Conservation (phyloP, 35 echinoderm and acorn worm species). For the Heliocidaris tuberculata region DNA sequence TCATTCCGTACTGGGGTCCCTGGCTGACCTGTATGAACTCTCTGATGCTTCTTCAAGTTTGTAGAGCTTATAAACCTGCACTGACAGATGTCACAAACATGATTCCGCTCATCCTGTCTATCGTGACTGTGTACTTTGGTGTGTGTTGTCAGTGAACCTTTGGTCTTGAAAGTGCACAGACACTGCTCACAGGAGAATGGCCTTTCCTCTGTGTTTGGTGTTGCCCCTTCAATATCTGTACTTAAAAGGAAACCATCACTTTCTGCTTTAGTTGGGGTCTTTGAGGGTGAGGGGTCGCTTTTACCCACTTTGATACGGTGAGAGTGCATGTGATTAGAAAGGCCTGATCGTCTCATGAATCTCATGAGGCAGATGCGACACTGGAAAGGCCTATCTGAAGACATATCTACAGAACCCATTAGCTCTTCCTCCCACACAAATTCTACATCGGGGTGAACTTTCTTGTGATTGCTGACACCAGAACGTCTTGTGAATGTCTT, state of each 20-base stretch:
- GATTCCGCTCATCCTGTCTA: neutral
- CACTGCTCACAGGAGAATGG: slow-evolving; percentile 17
- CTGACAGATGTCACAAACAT: slow-evolving; percentile 23
- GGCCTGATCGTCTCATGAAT: neutral
- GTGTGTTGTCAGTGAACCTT: neutral
- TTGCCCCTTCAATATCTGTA: neutral
- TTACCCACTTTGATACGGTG: slow-evolving; percentile 19
- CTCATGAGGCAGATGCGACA: neutral
- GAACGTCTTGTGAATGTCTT: slow-evolving; percentile 25
- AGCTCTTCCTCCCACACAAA: slow-evolving; percentile 35
- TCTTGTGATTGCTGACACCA: slow-evolving; percentile 25
- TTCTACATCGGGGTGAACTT: slow-evolving; percentile 1
- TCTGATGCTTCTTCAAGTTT: slow-evolving; percentile 22
- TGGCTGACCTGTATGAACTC: slow-evolving; percentile 19
- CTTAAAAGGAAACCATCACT: neutral
- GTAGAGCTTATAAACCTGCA: slow-evolving; percentile 20
- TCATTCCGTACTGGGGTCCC: neutral
- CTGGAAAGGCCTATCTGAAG: neutral
- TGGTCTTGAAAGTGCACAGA: slow-evolving; percentile 38
- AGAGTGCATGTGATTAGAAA: slow-evolving; percentile 41
- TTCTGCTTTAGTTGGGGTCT: neutral
- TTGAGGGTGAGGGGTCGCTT: neutral
- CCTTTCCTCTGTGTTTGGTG: neutral
- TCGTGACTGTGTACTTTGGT: slow-evolving; percentile 2
- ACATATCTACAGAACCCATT: neutral